Evolutionary conservation across 2,113 vertebrate genomes (phyloP).

Genomic region (Chrysemys picta): DNA sequence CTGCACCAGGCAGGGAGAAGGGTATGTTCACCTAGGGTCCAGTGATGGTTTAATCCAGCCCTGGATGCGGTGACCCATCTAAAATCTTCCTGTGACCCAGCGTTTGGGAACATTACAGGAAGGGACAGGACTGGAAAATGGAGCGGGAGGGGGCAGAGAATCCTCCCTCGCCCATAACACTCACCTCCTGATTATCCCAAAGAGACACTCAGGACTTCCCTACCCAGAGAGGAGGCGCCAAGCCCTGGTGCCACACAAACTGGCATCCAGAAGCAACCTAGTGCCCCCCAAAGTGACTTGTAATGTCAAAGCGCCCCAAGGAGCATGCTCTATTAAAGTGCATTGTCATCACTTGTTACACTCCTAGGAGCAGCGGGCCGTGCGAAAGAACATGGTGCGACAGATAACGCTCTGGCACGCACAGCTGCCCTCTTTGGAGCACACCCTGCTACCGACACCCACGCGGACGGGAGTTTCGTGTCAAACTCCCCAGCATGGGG

Average conservation of each 20-base stretch:
- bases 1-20: neutral
- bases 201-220: no score
- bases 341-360: neutral
- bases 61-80: neutral
- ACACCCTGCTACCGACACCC: neutral
- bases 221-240: no score
- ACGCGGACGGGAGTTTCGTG: rapidly evolving
- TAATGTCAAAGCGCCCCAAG: rapidly evolving
- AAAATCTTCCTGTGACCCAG: neutral
- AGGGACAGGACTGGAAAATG: neutral
- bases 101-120: neutral
- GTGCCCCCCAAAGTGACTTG: neutral
- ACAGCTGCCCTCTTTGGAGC: neutral
- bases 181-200: conserved; percentile 37
- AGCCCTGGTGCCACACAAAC: neutral
- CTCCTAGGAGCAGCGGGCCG: neutral
- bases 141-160: conserved; percentile 17
- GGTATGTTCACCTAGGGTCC: neutral
- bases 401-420: neutral
- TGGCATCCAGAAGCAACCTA: neutral
- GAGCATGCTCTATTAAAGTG: neutral
- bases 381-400: neutral
- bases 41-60: neutral
- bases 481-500: neutral
- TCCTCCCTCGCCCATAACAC: conserved; percentile 43